phyloP scores from a whole-genome alignment of 1,140 invertebrate species.

The Euwallacea fornicatus region DNA sequence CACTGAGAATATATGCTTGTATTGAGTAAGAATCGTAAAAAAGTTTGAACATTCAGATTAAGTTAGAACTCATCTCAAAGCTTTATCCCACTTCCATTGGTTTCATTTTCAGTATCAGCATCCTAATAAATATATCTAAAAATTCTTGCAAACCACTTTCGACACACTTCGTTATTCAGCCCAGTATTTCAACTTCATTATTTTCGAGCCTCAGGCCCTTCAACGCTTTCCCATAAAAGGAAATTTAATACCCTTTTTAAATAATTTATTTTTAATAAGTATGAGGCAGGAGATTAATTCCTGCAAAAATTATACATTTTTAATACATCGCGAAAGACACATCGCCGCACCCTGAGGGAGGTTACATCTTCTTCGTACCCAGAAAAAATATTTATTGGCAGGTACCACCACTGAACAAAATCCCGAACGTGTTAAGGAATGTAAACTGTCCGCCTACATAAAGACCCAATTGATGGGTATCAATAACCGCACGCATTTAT shows the following conservation, averaged over 20 bases:
- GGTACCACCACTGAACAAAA: constrained; percentile 4
- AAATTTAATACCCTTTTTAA: constrained; percentile 12
- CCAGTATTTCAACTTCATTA: constrained; percentile 15
- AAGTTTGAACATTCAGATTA: neutral
- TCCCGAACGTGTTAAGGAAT: constrained; percentile 3
- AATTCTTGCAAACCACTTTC: too few species aligned
- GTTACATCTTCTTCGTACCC: neutral
- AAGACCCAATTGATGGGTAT: constrained; percentile 1
- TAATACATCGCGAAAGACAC: neutral
- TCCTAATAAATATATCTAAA: too few species aligned
- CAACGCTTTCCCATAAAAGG: constrained; percentile 7
- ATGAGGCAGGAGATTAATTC: constrained; percentile 9
- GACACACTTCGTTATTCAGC: neutral
- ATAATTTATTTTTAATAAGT: constrained; percentile 16
- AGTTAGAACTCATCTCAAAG: neutral
- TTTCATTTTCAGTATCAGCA: too few species aligned
- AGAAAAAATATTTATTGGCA: neutral
- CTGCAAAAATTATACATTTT: constrained; percentile 5
- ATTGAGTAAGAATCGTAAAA: neutral
- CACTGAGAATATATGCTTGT: neutral
- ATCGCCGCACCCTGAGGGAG: too few species aligned
- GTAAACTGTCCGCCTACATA: constrained; percentile 3
- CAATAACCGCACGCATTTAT: constrained; percentile 3
- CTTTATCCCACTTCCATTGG: too few species aligned
- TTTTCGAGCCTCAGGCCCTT: neutral